Base-by-base conservation (phyloP, 2,113 vertebrate species). In the Mormyrus lacerda region DNA sequence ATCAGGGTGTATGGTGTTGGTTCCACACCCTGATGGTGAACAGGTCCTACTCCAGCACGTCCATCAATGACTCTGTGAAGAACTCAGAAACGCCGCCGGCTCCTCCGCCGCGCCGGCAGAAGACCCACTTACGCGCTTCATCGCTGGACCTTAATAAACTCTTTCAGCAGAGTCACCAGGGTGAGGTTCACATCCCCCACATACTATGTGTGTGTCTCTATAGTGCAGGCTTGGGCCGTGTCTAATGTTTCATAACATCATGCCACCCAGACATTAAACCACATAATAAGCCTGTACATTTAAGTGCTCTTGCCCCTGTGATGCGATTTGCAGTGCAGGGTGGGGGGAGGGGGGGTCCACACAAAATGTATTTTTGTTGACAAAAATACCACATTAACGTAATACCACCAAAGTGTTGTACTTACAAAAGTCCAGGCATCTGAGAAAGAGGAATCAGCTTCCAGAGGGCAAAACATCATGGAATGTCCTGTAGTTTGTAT, bases 101-200 rank as follows among this genome's bases (percentile, higher is more conserved):
- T 10, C 98, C 98, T 0, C 98, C 98, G 4, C 98, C 98, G 35
- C 96, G 98, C 85, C 97, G 97, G 50, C 98, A 98, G 93, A 99
- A 98, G 92, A 97, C 96, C 87, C 98, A 99, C 97, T 99, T 97
- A 91, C 97, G 98, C 93, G 98, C 98, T 92, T 99, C 98, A 87
- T 99, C 98, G 47, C 97, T 99, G 94, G 98, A 99, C 94, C 96
- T 99, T 92, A 99, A 98, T 95, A 99, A 97, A 95, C 97, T 99
- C 91, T 96, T 99, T 94, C 98, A 98, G 93, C 97, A 98, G 94
- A 96, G 95, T 15, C 93, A 95, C 65, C 96, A 96, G 95, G 98
- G 98, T 98, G 92, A 35, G 13, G 11, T 91, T 89, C 10, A 3
- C n/a, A 19, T 0, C 3, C 27, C 47, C 88, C 48, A 83, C 17